Percentiles rank a stretch among this genome's conserved stretches.
Conservation (phyloP, 2,797 vertebrate species). For the Poecilia picta region DNA sequence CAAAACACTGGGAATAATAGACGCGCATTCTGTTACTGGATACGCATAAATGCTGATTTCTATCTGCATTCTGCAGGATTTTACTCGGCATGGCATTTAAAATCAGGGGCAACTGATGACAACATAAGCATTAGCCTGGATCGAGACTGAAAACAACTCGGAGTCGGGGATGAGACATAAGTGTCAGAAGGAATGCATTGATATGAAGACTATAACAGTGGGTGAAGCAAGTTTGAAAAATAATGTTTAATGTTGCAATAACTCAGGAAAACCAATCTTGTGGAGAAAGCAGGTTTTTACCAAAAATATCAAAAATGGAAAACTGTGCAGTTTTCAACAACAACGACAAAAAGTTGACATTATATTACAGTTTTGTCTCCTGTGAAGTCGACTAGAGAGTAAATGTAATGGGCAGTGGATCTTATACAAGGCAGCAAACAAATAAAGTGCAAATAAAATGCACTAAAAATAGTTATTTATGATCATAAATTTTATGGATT, state of each 20-base stretch:
- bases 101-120: conserved; percentile 63
- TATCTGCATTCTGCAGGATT: conserved; percentile 25
- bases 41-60: neutral
- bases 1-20: conserved; percentile 38
- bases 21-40: conserved; percentile 5
- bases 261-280: conserved; percentile 40
- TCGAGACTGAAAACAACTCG: conserved; percentile 43
- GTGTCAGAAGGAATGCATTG: conserved; percentile 42
- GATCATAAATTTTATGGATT: neutral
- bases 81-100: conserved; percentile 59
- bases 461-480: neutral
- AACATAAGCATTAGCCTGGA: conserved; percentile 57
- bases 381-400: conserved; percentile 27
- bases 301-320: conserved; percentile 52
- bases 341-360: conserved; percentile 1
- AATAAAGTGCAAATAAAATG: neutral
- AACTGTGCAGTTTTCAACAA: conserved; percentile 53
- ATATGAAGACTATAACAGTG: conserved; percentile 6
- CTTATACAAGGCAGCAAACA: conserved; percentile 38
- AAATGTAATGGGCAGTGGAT: conserved; percentile 34
- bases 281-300: conserved; percentile 57
- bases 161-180: conserved; percentile 45
- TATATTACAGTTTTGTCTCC: conserved; percentile 9
- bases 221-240: neutral
- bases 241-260: conserved; percentile 22